Base-by-base conservation (phyloP, 2,113 vertebrate genomes). In the Cranoglanis bouderius region DNA sequence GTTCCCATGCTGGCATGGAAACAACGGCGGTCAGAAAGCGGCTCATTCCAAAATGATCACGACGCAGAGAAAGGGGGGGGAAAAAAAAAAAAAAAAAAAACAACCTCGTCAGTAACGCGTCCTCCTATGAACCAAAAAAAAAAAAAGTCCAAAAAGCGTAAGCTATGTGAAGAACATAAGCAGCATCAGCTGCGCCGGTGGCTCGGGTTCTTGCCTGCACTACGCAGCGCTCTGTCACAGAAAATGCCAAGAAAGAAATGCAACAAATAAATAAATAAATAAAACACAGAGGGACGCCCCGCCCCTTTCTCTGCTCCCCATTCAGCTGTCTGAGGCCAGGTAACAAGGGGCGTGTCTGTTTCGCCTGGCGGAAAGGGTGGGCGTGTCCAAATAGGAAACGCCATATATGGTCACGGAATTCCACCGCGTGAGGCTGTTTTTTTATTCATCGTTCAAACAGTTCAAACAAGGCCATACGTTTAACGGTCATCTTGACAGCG, bases 1-100 rank as follows among this genome's bases (percentile, higher is more conserved):
- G 97, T 97, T 96, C 98, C 98, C 98, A 99, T 99, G 95, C 96
- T 97, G 96, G 92, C 93, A 94, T 93, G 95, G 95, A 95, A 93
- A 93, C 95, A 84, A 92, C 94, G 95, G 92, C 89, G 92, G 89
- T 88, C 49, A 90, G 70, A 85, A 94, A 92, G 87, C 93, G 65
- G 93, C 88, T 94, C 96, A 96, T 96, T 94, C 95, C 96, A 94
- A 85, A 84, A 81, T 4, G 90, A 93, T 85, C 85, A 51, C 89
- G 90, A 81, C 65, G 91, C 24, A 86, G 61, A 90, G 87, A 82
- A 91, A 92, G 91, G 12, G 18, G 2, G 35, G 26, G 57, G 5
- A 1, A 63, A 72, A 38, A 46, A 70, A 26, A 75, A 61, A 43
- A 13, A 19, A 21, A 26, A 59, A 55, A 35, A 51, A 78, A 51